Conservation (phyloP, 2,888 invertebrate species). For the Synanthedon myopaeformis region DNA sequence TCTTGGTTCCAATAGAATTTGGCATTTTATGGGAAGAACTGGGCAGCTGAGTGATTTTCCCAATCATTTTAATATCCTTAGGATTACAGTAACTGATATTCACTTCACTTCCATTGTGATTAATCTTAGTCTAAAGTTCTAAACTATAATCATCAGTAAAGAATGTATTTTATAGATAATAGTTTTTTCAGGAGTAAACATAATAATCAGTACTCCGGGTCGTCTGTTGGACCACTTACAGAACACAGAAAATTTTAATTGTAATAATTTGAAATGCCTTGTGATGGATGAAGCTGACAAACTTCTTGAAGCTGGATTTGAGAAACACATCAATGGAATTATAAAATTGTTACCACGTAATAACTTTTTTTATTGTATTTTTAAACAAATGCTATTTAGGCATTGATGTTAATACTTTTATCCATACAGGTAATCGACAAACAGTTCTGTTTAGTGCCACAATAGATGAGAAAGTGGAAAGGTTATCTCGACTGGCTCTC, state of each 20-base stretch:
- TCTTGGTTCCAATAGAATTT: no score
- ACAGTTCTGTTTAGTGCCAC: conserved; percentile 99
- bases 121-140: not conserved
- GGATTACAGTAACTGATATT: not conserved
- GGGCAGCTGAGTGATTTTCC: no score
- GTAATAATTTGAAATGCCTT: conserved; percentile 89
- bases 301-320: conserved; percentile 95
- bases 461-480: conserved; percentile 90
- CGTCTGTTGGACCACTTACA: conserved; percentile 92
- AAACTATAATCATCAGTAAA: no score
- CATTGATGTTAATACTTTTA: not conserved
- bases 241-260: conserved; percentile 88
- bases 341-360: conserved; percentile 82
- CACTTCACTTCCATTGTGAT: not conserved
- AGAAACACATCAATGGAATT: conserved; percentile 94
- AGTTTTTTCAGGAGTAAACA: conserved; percentile 78
- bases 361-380: not conserved
- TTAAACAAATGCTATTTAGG: no score
- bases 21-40: no score
- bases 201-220: conserved; percentile 96
- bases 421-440: conserved; percentile 83
- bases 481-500: conserved; percentile 85
- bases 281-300: conserved; percentile 97
- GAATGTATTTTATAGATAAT: no score
- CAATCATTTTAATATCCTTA: not conserved